Evolutionary conservation across 1,140 invertebrate genomes (phyloP).

Genomic region (Latrodectus geometricus): DNA sequence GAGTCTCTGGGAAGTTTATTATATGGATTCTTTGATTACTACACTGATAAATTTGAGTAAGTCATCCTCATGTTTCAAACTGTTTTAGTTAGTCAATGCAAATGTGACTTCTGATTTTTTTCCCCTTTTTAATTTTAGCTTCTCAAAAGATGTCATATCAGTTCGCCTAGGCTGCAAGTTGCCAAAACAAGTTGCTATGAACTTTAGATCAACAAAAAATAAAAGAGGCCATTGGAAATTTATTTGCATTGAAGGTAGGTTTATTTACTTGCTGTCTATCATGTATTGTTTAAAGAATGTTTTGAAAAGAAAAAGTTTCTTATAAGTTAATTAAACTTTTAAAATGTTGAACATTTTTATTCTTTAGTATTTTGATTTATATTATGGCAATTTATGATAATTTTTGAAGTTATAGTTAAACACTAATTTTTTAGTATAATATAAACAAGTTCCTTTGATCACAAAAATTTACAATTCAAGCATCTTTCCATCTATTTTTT

Average conservation of each 20-base stretch:
- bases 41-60: conserved; percentile 83
- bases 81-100: neutral
- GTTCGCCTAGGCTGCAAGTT: conserved; percentile 82
- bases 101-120: conserved; percentile 32
- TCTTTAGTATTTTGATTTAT: neutral
- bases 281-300: neutral
- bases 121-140: conserved; percentile 73
- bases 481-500: conserved; percentile 1
- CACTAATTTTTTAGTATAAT: too few relatives aligned
- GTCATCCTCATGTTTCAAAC: conserved; percentile 67
- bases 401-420: neutral
- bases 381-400: neutral
- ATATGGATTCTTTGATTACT: conserved; percentile 90
- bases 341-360: neutral
- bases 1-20: conserved; percentile 88
- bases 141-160: conserved; percentile 83
- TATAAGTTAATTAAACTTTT: neutral
- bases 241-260: conserved; percentile 86
- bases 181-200: conserved; percentile 76
- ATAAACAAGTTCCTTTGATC: neutral
- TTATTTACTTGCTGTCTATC: conserved; percentile 24
- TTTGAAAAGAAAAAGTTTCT: neutral
- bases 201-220: conserved; percentile 76
- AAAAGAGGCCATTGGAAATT: conserved; percentile 90
- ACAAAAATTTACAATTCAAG: neutral